These are phyloP conservation scores for Bellardia pandia DNA, from an alignment of 2,888 invertebrate species.

Conservation along the genomic window DNA sequence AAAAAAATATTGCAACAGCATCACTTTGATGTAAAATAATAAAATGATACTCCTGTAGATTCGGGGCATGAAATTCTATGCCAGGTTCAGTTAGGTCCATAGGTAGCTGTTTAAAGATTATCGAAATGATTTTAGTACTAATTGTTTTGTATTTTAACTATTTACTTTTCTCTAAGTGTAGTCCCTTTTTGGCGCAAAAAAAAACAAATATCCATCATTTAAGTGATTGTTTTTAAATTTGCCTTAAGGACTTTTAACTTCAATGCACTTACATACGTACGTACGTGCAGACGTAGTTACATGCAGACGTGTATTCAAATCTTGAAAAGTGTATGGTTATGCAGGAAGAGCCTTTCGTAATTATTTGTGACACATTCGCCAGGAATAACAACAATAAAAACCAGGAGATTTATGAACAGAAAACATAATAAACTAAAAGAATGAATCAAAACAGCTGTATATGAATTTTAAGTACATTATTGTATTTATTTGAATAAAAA, in stretches of 20 bases:
- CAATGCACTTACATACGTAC: background rate
- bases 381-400: slow-evolving; percentile 7
- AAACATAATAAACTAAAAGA: background rate
- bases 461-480: background rate
- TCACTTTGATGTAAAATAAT: too few species aligned
- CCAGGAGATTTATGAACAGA: background rate
- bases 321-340: slow-evolving; percentile 16
- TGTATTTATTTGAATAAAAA: background rate
- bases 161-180: slow-evolving; percentile 12
- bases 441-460: slow-evolving; percentile 45
- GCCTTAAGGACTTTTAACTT: slow-evolving; percentile 57
- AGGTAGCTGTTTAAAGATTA: too few species aligned
- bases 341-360: slow-evolving; percentile 32
- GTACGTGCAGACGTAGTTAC: background rate
- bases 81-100: too few species aligned
- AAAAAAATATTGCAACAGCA: too few species aligned
- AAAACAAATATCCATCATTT: background rate
- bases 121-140: too few species aligned
- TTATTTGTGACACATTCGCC: slow-evolving; percentile 47
- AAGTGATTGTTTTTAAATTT: slow-evolving; percentile 49
- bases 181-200: slow-evolving; percentile 54
- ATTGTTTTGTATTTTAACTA: background rate
- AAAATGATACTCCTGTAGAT: too few species aligned
- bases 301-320: background rate
- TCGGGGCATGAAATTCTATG: too few species aligned